These are phyloP conservation scores for Ciconia boyciana DNA, from an alignment of 2,113 vertebrate species.

Conservation along the genomic window DNA sequence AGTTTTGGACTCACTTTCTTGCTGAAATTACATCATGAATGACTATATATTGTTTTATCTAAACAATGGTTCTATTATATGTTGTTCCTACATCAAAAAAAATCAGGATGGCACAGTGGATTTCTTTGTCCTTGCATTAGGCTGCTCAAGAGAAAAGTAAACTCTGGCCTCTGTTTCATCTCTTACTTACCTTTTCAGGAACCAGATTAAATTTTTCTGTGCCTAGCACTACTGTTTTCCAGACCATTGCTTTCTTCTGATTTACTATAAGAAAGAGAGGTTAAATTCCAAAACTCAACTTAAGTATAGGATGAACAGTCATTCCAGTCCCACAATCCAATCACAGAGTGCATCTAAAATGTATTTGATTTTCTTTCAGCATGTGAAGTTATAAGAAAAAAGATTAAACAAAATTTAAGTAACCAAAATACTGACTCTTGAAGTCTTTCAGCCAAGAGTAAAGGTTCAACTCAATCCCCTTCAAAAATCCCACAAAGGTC, in stretches of 20 bases:
- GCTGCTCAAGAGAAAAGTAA: neutral
- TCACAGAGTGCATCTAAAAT: neutral
- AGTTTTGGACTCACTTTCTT: neutral
- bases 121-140: neutral
- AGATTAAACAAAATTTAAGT: neutral
- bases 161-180: neutral
- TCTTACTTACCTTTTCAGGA: neutral
- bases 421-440: neutral
- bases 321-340: neutral
- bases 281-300: neutral
- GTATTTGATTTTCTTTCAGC: neutral
- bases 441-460: neutral
- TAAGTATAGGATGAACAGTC: neutral
- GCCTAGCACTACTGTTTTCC: slow-evolving; percentile 34
- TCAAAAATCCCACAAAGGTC: neutral
- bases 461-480: neutral
- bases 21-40: neutral
- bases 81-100: neutral
- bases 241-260: slow-evolving; percentile 55
- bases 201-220: slow-evolving; percentile 53
- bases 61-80: neutral
- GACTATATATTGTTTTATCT: neutral
- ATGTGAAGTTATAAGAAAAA: neutral
- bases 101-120: neutral
- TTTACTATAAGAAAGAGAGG: slow-evolving; percentile 54